Percentiles rank a stretch among this genome's conserved stretches.
Conservation (phyloP, 2,113 vertebrate species). For the Tursiops truncatus region DNA sequence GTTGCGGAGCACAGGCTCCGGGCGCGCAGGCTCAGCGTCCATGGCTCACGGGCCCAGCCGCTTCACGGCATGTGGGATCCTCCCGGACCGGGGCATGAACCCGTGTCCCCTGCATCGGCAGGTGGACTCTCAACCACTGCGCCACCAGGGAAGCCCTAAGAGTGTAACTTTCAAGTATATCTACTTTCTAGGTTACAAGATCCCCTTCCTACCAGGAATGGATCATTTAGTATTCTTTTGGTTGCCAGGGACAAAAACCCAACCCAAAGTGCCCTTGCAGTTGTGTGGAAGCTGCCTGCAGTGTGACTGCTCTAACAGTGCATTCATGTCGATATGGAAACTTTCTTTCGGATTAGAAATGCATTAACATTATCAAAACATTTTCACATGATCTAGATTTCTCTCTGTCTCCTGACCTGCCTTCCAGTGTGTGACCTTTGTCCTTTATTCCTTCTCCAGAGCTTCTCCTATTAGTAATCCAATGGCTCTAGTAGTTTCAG, state of each 20-base stretch:
- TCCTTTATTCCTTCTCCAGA: background rate
- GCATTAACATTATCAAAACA: background rate
- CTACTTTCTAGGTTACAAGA: background rate
- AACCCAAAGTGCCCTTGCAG: background rate
- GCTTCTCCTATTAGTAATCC: background rate
- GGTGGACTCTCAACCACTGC: too few species aligned
- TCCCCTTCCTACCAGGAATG: background rate
- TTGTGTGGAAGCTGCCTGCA: background rate
- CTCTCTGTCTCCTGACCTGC: background rate
- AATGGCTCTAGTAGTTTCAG: background rate
- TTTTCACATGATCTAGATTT: background rate
- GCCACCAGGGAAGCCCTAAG: background rate
- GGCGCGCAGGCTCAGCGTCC: too few species aligned
- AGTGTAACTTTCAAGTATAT: background rate
- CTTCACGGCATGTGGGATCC: too few species aligned
- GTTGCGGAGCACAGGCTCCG: too few species aligned
- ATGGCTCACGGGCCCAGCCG: too few species aligned
- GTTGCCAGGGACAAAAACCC: background rate
- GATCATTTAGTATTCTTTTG: background rate
- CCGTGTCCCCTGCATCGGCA: too few species aligned
- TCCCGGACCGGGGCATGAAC: too few species aligned
- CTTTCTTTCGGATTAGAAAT: background rate
- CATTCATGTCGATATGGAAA: background rate
- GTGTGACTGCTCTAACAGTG: background rate
- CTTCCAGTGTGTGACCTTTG: background rate